A percentile compares a stretch with the other conserved stretches of the same genome.
Evolutionary conservation across 1,140 invertebrate genomes (phyloP).

Genomic region (Drosophila dunni): DNA sequence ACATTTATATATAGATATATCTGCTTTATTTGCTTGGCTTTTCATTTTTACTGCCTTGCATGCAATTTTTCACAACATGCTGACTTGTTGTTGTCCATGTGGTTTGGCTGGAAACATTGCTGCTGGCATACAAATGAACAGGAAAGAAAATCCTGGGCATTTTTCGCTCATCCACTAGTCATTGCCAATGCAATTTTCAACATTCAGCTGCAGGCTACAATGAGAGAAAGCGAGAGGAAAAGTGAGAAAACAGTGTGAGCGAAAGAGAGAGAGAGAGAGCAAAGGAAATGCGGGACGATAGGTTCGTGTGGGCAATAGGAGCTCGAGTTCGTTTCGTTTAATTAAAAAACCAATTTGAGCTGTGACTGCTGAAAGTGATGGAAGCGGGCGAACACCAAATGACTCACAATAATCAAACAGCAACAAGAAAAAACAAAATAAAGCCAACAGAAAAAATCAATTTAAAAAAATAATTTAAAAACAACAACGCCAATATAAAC

Average conservation of each 20-base stretch:
- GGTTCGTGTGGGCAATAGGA: slow-evolving; percentile 25
- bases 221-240: neutral
- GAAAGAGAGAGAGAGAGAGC: neutral
- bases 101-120: slow-evolving; percentile 32
- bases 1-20: neutral
- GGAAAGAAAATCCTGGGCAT: slow-evolving; percentile 32
- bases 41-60: slow-evolving; percentile 18
- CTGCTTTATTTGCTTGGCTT: neutral
- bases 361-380: slow-evolving; percentile 57
- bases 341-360: slow-evolving; percentile 77
- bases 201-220: slow-evolving; percentile 25
- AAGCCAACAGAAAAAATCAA: no score
- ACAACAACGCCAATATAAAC: slow-evolving; percentile 21
- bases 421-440: slow-evolving; percentile 22
- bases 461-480: no score
- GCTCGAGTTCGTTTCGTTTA: slow-evolving; percentile 57
- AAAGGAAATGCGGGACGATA: neutral
- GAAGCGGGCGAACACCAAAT: slow-evolving; percentile 42
- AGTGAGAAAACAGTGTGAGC: no score
- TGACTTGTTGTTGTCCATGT: slow-evolving; percentile 26
- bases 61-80: slow-evolving; percentile 28
- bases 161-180: slow-evolving; percentile 28
- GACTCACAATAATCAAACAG: slow-evolving; percentile 33
- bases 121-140: slow-evolving; percentile 54
- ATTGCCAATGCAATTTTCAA: slow-evolving; percentile 48